Evolutionary conservation across 2,888 invertebrate species (phyloP).

Genomic region (Frankliniella intonsa): DNA sequence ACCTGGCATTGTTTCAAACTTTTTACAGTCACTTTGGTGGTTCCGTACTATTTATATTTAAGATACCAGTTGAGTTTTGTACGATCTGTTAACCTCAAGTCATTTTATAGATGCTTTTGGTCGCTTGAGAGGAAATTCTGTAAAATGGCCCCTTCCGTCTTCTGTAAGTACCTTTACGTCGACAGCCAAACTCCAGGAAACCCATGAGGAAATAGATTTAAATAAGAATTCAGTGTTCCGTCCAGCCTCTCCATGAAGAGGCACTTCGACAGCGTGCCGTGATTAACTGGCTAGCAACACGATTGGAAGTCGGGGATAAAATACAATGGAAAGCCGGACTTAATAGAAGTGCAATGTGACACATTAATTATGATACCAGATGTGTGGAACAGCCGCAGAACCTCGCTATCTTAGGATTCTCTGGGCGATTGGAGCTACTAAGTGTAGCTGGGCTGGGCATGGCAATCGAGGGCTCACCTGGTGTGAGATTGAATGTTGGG

Average conservation of each 20-base stretch:
- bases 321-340: not conserved
- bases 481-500: no score
- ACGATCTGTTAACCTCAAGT: no score
- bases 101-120: not conserved
- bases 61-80: no score
- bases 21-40: no score
- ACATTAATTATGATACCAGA: no score
- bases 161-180: not conserved
- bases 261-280: constrained; percentile 10
- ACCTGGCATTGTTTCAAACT: not conserved
- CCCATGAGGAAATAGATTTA: not conserved
- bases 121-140: not conserved
- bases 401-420: no score
- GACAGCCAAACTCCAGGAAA: not conserved
- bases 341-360: not conserved
- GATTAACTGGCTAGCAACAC: not conserved
- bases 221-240: constrained; percentile 9
- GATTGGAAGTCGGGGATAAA: not conserved
- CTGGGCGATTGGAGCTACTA: no score
- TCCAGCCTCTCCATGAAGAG: constrained; percentile 19
- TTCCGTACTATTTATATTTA: no score
- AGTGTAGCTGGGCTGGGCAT: no score
- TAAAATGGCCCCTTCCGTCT: not conserved
- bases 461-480: no score
- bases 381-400: no score